These are phyloP conservation scores for Syrmaticus mikado DNA, from an alignment of 2,113 vertebrate genomes.

Conservation along the genomic window DNA sequence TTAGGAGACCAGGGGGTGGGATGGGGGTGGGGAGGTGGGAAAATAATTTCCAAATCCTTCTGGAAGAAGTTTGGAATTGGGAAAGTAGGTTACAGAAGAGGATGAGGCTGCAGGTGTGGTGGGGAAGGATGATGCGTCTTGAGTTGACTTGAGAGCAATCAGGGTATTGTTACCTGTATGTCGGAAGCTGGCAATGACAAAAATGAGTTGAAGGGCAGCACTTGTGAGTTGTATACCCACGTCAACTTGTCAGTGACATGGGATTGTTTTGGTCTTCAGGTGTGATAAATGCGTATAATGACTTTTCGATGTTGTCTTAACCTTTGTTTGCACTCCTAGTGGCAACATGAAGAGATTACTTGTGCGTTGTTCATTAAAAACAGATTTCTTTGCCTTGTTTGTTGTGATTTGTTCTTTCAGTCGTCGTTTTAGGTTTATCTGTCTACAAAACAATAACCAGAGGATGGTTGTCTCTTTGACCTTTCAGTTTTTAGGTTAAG, in stretches of 20 bases:
- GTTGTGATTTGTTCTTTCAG: conserved; percentile 8
- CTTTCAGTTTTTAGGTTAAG: not conserved
- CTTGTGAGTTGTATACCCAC: not conserved
- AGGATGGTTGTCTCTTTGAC: not conserved
- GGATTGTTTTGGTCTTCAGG: not conserved
- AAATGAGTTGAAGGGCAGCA: not conserved
- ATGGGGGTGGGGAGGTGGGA: not conserved
- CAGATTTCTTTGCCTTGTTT: not conserved
- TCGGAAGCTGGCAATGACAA: not conserved
- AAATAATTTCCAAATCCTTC: not conserved
- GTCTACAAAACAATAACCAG: not conserved
- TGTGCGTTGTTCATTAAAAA: conserved; percentile 26
- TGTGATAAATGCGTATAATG: conserved; percentile 14
- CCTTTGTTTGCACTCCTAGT: not conserved
- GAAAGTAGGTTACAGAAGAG: not conserved
- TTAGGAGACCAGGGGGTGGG: not conserved
- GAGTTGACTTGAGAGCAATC: not conserved
- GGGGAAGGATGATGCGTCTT: not conserved
- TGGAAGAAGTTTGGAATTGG: not conserved
- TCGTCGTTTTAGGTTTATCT: not conserved
- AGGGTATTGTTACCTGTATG: not conserved
- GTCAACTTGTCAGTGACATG: not conserved
- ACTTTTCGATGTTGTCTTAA: conserved; percentile 48
- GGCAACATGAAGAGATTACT: not conserved
- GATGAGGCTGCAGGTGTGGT: not conserved